These are phyloP conservation scores for Elephas maximus DNA, from an alignment of 2,113 vertebrate species.

Conservation along the genomic window DNA sequence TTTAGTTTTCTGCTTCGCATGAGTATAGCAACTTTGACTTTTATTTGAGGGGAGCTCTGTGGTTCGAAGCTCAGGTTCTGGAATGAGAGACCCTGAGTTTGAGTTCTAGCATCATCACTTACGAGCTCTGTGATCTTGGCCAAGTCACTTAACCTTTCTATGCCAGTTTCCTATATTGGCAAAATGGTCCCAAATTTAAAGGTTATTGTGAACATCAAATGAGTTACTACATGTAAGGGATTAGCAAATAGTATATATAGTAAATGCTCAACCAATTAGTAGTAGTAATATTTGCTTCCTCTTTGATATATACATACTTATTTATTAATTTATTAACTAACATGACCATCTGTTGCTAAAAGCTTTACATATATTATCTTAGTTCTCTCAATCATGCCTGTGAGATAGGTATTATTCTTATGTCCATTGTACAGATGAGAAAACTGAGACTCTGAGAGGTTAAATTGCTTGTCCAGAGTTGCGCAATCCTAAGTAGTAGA, in stretches of 20 bases:
- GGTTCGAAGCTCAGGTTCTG: neutral
- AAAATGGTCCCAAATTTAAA: slow-evolving; percentile 56
- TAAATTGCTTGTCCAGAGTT: neutral
- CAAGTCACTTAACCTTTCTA: neutral
- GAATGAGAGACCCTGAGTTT: neutral
- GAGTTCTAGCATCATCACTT: neutral
- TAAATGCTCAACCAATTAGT: neutral
- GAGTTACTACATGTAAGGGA: slow-evolving; percentile 24
- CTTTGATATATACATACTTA: too few relatives aligned
- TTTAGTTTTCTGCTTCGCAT: slow-evolving; percentile 19
- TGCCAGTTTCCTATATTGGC: neutral
- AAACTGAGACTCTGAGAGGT: slow-evolving; percentile 22
- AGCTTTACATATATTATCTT: neutral
- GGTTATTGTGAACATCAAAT: slow-evolving; percentile 28
- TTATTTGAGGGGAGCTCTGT: neutral
- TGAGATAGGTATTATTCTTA: slow-evolving; percentile 26
- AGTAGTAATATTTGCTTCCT: neutral
- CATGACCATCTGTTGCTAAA: neutral
- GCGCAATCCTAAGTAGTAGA: slow-evolving; percentile 19
- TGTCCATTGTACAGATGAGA: slow-evolving; percentile 1
- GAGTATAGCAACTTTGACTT: slow-evolving; percentile 3
- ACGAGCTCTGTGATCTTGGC: slow-evolving; percentile 4
- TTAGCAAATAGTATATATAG: neutral
- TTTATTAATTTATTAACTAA: slow-evolving; percentile 2
- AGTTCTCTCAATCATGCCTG: neutral